A percentile compares a stretch with the other conserved stretches of the same genome.
Conservation (phyloP, 2,888 invertebrate genomes). For the Cryptocheilus praepositus region DNA sequence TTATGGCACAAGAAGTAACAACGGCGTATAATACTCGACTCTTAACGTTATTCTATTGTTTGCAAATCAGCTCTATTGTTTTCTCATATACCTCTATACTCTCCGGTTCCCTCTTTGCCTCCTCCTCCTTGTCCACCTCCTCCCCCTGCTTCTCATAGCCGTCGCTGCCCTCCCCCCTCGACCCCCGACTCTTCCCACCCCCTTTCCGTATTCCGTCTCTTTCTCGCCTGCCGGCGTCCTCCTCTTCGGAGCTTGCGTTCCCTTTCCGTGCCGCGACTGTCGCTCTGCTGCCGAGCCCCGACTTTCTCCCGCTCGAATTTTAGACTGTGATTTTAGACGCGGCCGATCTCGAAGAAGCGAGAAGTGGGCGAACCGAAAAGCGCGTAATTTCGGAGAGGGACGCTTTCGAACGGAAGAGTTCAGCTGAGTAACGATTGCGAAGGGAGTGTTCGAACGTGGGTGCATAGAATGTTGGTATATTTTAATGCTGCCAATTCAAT, state of each 20-base stretch:
- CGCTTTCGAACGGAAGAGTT: too few relatives aligned
- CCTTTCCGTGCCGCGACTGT: constrained; percentile 26
- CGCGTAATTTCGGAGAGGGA: too few relatives aligned
- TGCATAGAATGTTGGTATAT: too few relatives aligned
- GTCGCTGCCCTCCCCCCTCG: constrained; percentile 11
- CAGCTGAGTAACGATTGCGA: too few relatives aligned
- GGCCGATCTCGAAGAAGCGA: too few relatives aligned
- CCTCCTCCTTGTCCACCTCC: constrained; percentile 37
- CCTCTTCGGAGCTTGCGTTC: constrained; percentile 25
- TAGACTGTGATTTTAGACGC: too few relatives aligned
- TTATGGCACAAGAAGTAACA: constrained; percentile 74
- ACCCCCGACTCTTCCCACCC: constrained; percentile 9
- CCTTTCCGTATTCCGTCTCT: constrained; percentile 15
- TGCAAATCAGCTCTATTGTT: constrained; percentile 75
- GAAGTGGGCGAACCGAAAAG: too few relatives aligned
- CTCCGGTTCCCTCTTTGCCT: constrained; percentile 50
- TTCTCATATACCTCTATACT: constrained; percentile 73
- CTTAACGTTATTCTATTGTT: constrained; percentile 76
- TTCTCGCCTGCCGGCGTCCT: constrained; percentile 10
- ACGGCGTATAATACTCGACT: constrained; percentile 74
- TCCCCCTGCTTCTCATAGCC: constrained; percentile 22
- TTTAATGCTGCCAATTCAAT: too few relatives aligned
- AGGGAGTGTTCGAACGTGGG: too few relatives aligned
- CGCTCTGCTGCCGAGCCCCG: constrained; percentile 9
- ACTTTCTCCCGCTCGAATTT: too few relatives aligned